Base-by-base conservation (phyloP, 2,113 vertebrate species). In the Neomonachus schauinslandi region DNA sequence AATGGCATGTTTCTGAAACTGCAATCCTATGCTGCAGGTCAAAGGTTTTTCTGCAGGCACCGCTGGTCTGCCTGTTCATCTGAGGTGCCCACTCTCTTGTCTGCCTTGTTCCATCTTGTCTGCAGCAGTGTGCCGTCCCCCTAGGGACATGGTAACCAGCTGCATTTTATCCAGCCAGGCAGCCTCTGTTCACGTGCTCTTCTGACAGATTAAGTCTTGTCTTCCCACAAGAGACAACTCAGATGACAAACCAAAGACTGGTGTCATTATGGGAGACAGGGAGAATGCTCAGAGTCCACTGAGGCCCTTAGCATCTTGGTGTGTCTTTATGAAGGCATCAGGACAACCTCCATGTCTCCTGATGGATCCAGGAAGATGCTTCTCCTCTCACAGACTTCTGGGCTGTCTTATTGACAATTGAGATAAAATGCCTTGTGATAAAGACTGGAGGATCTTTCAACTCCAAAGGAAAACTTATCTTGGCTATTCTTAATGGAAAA, bases 401-500 rank as follows among this genome's bases (percentile, higher is more conserved):
- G 42, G 7, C 42, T 59, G 19, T 76, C 87, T 67, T 72, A 77
- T 3, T 91, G 71, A 95, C 51, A 33, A 0, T 31, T n/a, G 26
- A 74, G 51, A 63, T 69, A 65, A 87, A 93, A 92, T 92, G 51
- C 14, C 31, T 88, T 77, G 46, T 80, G 49, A 67, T 61, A 96
- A 95, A 81, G 39, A 84, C 14, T 69, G 24, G 39, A 93, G 36
- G 31, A 53, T 69, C 93, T 95, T 93, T 71, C 39, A 92, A 72
- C 14, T 91, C 46, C 85, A 83, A 89, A 94, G 33, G 65, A 51
- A 84, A 59, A 83, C 49, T 89, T 65, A 57, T 53, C 42, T 63
- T 92, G 36, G 10, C 13, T 94, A 21, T 89, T 91, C 79, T 91
- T 83, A 71, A 92, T 67, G 80, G 57, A 86, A 97, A 83, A 87